Evolutionary conservation across 2,888 invertebrate species (phyloP), one percentile per base, ranked within the genome.

Genomic region (Petrolisthes cinctipes): DNA sequence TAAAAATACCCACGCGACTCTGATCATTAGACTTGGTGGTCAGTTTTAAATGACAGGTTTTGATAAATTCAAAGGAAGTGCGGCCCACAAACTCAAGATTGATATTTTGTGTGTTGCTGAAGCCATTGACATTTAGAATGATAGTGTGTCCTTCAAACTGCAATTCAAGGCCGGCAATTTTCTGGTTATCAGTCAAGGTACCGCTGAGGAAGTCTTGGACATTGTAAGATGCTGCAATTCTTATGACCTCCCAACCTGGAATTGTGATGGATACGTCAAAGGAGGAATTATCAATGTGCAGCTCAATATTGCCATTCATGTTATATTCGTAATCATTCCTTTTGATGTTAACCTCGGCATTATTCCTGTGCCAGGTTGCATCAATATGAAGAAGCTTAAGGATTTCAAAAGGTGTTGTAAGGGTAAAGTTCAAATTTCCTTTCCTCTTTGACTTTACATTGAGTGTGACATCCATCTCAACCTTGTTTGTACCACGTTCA

Each of bases 371-470:
- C 89, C 89, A 90, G 4, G 20, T 76, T 23, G 85, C 90, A 20
- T 86, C 68, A 6, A 90, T 81, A 51, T 73, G 81, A 14, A 90
- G 71, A n/a, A 56, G 79, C 53, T 78, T 75, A 6, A 89, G 53
- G 7, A 86, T 23, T n/a, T 88, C 84, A 73, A 89, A 89, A 9
- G 90, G 89, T 56, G 90, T 88, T 7, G 78, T 86, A 5, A 90
- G 84, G 2, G 20, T 68, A 5, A 90, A 66, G 3, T 51, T 57
- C 57, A 90, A 83, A 54, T 66, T 82, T 75, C 89, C 89, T 23
- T 75, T 78, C 20, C 53, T 89, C 78, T 73, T 88, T 9, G 71
- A 57, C 17, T 79, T 73, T 5, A 68, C 75, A 9, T 82, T 87
- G 56, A 90, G 54, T 17, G 61, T 78, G 9, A 89, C 53, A 78